These are phyloP conservation scores for Zootoca vivipara DNA, from an alignment of 2,113 vertebrate genomes.

Conservation along the genomic window DNA sequence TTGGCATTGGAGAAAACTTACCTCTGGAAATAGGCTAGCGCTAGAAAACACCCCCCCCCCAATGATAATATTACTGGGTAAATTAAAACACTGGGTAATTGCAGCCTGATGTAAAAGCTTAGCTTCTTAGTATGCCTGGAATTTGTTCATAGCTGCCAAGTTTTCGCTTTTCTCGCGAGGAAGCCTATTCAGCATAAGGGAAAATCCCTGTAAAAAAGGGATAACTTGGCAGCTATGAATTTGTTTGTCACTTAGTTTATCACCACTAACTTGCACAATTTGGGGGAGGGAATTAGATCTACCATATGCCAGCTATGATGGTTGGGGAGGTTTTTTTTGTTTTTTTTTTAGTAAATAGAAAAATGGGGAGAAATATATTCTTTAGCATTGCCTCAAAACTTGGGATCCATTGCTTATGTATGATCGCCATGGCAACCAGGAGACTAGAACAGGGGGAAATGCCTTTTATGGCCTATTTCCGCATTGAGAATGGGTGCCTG, in stretches of 20 bases:
- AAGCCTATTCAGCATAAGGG: no score
- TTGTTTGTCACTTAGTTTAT: neutral
- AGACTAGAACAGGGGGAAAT: neutral
- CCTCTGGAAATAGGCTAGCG: no score
- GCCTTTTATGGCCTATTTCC: conserved; percentile 30
- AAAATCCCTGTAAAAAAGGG: no score
- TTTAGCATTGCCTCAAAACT: conserved; percentile 1
- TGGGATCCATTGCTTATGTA: conserved; percentile 26
- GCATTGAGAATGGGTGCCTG: conserved; percentile 2
- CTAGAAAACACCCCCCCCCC: no score
- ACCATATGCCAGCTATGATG: neutral
- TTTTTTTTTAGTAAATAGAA: neutral
- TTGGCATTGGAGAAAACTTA: no score
- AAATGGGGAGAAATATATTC: neutral
- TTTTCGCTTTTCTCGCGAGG: no score
- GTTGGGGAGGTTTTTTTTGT: neutral
- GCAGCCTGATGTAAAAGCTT: neutral
- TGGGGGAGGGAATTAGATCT: neutral
- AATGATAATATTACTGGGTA: no score
- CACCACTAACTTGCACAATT: neutral
- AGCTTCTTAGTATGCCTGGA: neutral
- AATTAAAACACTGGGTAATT: no score
- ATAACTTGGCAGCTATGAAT: no score
- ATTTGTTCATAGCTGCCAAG: no score
- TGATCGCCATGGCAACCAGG: conserved; percentile 22